Percentiles rank a stretch among this genome's conserved stretches.
Evolutionary conservation across 2,113 vertebrate species (phyloP).

Genomic region (Danio rerio): DNA sequence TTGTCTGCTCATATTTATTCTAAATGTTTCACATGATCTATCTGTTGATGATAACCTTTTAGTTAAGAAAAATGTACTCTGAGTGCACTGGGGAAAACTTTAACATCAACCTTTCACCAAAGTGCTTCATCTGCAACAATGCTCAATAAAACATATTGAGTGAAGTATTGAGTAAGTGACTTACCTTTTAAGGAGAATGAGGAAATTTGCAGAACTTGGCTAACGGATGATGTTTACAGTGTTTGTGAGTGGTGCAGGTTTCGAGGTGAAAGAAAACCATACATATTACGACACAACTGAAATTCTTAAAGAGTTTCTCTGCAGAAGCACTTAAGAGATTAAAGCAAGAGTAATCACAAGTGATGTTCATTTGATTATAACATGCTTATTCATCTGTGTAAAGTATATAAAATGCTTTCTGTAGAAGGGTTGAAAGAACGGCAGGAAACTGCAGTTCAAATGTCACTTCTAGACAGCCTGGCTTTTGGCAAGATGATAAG

Average conservation of each 20-base stretch:
- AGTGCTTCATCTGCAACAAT: background rate
- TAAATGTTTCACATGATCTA: background rate
- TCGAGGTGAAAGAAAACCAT: conserved; percentile 15
- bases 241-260: background rate
- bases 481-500: background rate
- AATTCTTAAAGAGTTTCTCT: background rate
- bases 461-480: background rate
- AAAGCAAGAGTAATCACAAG: background rate
- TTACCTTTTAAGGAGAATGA: conserved; percentile 3
- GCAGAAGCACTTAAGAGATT: background rate
- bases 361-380: background rate
- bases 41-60: background rate
- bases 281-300: background rate
- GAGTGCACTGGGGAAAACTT: background rate
- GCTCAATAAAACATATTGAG: background rate
- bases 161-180: background rate
- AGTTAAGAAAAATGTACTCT: background rate
- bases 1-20: conserved; percentile 7
- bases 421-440: background rate
- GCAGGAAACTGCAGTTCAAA: background rate
- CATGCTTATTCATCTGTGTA: background rate
- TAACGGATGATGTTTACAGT: conserved; percentile 6
- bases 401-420: background rate
- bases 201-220: conserved; percentile 4
- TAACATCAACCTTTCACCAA: background rate